Conservation (phyloP, 2,113 vertebrate species). For the Clupea harengus region DNA sequence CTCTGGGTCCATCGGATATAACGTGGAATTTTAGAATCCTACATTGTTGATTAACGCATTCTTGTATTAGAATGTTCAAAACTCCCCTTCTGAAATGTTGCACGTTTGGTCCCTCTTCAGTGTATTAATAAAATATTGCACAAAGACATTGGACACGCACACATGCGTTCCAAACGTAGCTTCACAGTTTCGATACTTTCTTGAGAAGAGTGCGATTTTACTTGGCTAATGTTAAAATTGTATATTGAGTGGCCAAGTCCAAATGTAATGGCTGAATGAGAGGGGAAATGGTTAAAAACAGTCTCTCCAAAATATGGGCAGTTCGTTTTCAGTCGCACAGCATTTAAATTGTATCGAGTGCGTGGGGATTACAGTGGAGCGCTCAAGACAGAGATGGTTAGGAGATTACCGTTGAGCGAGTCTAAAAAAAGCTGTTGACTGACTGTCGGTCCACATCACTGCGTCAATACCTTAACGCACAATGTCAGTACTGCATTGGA, state of each 20-base stretch:
- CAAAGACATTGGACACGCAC: background rate
- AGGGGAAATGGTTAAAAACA: background rate
- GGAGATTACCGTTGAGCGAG: constrained; percentile 57
- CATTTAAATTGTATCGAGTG: constrained; percentile 12
- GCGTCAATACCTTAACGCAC: constrained; percentile 32
- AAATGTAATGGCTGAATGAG: no score
- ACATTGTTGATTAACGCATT: no score
- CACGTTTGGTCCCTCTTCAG: no score
- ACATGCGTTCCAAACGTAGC: no score
- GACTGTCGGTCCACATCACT: constrained; percentile 35
- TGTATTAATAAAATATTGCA: background rate
- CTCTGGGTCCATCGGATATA: no score
- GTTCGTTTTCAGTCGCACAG: background rate
- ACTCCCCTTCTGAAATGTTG: no score
- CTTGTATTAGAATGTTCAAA: no score
- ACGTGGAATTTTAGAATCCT: no score
- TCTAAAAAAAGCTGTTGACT: constrained; percentile 58
- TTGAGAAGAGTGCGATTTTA: no score
- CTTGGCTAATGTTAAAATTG: no score
- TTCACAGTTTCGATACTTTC: no score
- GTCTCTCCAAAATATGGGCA: background rate
- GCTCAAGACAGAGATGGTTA: constrained; percentile 49
- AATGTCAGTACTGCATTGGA: constrained; percentile 59
- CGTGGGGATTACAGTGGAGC: constrained; percentile 47
- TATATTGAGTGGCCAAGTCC: no score